These are phyloP conservation scores for Neoarius graeffei DNA, from an alignment of 2,113 vertebrate species.

Conservation along the genomic window DNA sequence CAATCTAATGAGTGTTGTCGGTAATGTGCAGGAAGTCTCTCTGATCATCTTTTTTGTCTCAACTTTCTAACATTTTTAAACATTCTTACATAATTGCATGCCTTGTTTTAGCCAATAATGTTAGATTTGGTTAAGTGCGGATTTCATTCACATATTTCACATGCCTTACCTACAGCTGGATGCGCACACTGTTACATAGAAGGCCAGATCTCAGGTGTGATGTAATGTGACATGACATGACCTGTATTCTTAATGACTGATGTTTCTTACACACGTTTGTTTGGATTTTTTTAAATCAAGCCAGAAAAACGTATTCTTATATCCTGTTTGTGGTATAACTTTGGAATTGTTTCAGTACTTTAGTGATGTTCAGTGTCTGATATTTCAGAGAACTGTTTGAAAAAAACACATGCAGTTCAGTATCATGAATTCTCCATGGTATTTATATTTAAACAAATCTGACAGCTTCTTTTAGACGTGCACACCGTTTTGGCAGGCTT, in stretches of 20 bases:
- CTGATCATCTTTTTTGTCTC: not conserved
- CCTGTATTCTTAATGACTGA: not conserved
- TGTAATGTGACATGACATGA: not conserved
- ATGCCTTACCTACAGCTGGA: constrained; percentile 17
- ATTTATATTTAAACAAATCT: not conserved
- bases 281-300: too few relatives aligned
- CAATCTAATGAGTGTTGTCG: constrained; percentile 11
- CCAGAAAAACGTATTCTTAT: not conserved
- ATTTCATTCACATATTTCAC: constrained; percentile 16
- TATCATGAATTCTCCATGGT: not conserved
- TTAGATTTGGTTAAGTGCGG: not conserved
- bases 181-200: not conserved
- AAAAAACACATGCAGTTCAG: not conserved
- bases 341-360: not conserved
- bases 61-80: constrained; percentile 12
- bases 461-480: not conserved
- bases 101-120: not conserved
- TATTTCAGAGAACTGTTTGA: not conserved
- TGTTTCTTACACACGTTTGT: not conserved
- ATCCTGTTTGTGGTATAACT: not conserved
- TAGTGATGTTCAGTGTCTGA: not conserved
- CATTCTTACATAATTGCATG: not conserved
- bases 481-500: not conserved
- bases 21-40: not conserved
- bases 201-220: not conserved